Base-by-base conservation (phyloP, 2,113 vertebrate species). In the Neopipo cinnamomea region DNA sequence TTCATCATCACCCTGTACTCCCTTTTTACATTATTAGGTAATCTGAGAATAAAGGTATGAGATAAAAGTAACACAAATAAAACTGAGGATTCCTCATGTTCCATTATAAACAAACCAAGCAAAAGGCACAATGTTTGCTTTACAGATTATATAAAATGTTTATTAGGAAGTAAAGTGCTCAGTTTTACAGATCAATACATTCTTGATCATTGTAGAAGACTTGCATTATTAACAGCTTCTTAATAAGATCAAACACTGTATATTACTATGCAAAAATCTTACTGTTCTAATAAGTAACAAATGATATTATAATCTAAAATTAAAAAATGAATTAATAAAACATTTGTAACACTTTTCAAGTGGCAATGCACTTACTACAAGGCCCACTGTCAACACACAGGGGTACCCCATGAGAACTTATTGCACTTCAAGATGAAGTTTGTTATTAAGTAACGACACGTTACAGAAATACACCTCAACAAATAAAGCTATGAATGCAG, bases 361-460 rank as follows among this genome's bases (percentile, higher is more conserved):
- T 95, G 92, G 94, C 96, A 94, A 91, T 88, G 96, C 71, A 30
- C 56, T 49, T 85, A 76, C 95, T 86, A 95, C 95, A 98, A 97
- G 97, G 94, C 91, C 96, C 89, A 66, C 28, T 96, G 96, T 94
- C 95, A 85, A 91, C 31, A 96, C 85, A 93, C 98, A 98, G 85
- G 97, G 98, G 98, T 98, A 98, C 96, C 98, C 98, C 98, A 98
- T 98, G 98, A 98, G 98, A 89, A 97, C 95, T 97, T 95, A 90
- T 37, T 98, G 99, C 99, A 99, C 99, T 99, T 99, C 99, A 98
- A 99, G 98, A 98, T 91, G 99, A 99, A 99, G 99, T 99, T 99
- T 99, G 99, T 99, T 99, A 97, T 79, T 55, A 93, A 92, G 96
- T 97, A 97, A 98, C 81, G 74, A 97, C 96, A 95, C 37, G 46